phyloP scores from a whole-genome alignment of 2,888 invertebrate species.

The Spatulosminthurus flaviceps region DNA sequence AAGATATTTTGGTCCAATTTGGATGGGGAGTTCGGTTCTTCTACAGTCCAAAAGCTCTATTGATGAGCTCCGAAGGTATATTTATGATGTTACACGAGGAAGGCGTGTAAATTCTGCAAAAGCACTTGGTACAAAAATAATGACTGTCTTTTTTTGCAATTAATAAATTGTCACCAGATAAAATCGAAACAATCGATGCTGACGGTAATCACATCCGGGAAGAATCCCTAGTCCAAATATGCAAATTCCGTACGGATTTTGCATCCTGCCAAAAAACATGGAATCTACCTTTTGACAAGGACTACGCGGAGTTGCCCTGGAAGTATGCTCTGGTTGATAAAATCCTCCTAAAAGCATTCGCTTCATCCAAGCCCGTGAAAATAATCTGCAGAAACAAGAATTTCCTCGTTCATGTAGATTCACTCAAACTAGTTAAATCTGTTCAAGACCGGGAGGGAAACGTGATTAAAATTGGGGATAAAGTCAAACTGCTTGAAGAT shows the following conservation, averaged over 20 bases:
- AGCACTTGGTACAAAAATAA: no score
- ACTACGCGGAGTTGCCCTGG: constrained; percentile 3
- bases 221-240: constrained; percentile 24
- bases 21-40: not conserved
- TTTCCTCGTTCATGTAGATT: constrained; percentile 9
- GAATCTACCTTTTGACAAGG: constrained; percentile 4
- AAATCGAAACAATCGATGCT: constrained; percentile 30
- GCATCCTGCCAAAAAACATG: constrained; percentile 5
- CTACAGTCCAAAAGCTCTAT: constrained; percentile 8
- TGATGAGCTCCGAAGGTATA: constrained; percentile 20
- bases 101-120: no score
- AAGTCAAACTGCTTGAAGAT: not conserved
- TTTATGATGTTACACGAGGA: not conserved
- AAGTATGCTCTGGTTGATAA: constrained; percentile 7
- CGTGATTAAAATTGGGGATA: not conserved
- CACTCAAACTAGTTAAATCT: not conserved
- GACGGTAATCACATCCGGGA: not conserved
- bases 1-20: constrained; percentile 40
- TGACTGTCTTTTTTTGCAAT: no score
- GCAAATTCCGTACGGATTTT: constrained; percentile 26
- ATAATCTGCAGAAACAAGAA: not conserved
- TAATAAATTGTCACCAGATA: no score
- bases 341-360: constrained; percentile 30
- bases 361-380: constrained; percentile 15
- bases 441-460: not conserved